Evolutionary conservation across 2,113 vertebrate species (phyloP), one percentile per base, ranked within the genome.

Genomic region (Poeciliopsis retropinna): DNA sequence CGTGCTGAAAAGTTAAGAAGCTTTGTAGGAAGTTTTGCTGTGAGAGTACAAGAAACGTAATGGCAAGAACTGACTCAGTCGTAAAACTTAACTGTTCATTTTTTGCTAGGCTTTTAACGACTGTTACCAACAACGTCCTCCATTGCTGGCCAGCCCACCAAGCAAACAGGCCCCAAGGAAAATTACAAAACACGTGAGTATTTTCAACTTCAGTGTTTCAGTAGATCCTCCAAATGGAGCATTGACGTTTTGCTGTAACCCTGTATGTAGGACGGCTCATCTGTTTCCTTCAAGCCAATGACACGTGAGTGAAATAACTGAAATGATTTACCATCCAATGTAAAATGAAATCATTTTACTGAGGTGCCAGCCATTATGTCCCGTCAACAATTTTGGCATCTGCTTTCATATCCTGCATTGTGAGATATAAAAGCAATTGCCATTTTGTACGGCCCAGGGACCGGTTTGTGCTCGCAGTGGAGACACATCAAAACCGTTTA

Each of bases 91-190:
- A 73, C 3, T 54, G 30, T 68, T 14, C 13, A 2, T 0, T 2
- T 65, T 66, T 44, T 60, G 77, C 19, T 47, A 57, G 70, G 1
- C 3, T 17, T 3, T 1, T 3, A 0, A 51, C 25, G 0, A 10
- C 17, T 12, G 9, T 12, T 7, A 29, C 54, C 0, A 0, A 34
- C 19, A 5, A 27, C 65, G 0, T 65, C 66, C 47, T 67, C 0
- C 0, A 0, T 0, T 66, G 30, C 54, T n/a, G 8, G 0, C 0
- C 4, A 62, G 19, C 3, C 2, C 12, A 28, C 29, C 44, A 5
- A 63, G 14, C 10, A 3, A 41, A 15, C 39, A 17, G 0, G 2
- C 11, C 9, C 7, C n/a, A 31, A 22, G 22, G 3, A 8, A 54
- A 64, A 0, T 39, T n/a, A 5, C 41, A 61, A 5, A 1, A 17